These are phyloP conservation scores for Tryphoninae sp. DNA, from an alignment of 2,888 invertebrate species.

Conservation along the genomic window DNA sequence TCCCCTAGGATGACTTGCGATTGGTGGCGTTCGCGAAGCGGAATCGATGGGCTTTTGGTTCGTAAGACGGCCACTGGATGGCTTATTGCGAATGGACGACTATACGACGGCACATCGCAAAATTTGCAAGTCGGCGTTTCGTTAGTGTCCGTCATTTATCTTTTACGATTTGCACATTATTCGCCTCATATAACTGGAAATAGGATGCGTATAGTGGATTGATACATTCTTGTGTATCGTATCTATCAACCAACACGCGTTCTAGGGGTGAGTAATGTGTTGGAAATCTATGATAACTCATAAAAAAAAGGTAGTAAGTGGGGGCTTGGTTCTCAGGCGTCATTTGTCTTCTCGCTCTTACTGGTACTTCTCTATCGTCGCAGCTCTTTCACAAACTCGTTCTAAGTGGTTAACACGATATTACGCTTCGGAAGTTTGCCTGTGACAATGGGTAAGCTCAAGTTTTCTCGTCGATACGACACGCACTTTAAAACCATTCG, in stretches of 20 bases:
- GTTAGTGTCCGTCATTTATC: neutral
- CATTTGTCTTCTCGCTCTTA: constrained; percentile 55
- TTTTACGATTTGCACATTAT: neutral
- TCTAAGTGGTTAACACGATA: constrained; percentile 6
- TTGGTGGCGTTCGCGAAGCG: constrained; percentile 4
- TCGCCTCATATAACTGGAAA: neutral
- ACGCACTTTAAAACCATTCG: neutral
- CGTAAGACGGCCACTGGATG: neutral
- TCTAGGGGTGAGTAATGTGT: constrained; percentile 21
- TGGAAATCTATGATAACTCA: neutral
- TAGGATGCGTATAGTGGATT: constrained; percentile 25
- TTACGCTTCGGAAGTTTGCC: neutral
- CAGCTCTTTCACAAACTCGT: constrained; percentile 28
- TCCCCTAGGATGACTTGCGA: neutral
- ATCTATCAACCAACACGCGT: neutral
- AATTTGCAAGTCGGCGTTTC: constrained; percentile 31
- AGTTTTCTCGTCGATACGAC: neutral
- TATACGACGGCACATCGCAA: neutral
- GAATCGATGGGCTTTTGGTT: neutral
- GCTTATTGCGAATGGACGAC: neutral
- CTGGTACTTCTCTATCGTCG: constrained; percentile 24
- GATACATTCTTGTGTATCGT: constrained; percentile 2
- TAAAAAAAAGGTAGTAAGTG: constrained; percentile 23
- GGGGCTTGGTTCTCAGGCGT: constrained; percentile 50
- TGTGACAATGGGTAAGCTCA: constrained; percentile 35